Evolutionary conservation across 1,140 invertebrate genomes (phyloP).

Genomic region (Sarcophaga bullata): DNA sequence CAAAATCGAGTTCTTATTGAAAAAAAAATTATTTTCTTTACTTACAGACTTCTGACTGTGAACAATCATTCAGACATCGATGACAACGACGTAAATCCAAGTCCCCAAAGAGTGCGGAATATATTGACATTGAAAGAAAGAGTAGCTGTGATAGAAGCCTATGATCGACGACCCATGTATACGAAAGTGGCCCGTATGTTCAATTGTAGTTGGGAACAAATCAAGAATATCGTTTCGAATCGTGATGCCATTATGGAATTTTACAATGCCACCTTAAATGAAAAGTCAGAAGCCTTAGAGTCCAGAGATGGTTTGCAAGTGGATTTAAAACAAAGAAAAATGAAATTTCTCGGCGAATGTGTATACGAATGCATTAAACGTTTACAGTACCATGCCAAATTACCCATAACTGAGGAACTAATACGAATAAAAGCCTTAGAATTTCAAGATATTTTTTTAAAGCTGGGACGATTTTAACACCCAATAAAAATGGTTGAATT

Average conservation of each 20-base stretch:
- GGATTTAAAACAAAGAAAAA: conserved; percentile 55
- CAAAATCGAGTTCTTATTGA: no score
- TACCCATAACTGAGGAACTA: conserved; percentile 57
- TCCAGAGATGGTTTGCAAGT: conserved; percentile 46
- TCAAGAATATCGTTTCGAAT: conserved; percentile 60
- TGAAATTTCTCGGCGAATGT: conserved; percentile 57
- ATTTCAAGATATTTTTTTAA: conserved; percentile 56
- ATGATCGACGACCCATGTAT: conserved; percentile 60
- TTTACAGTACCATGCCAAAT: conserved; percentile 54
- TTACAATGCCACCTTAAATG: conserved; percentile 51
- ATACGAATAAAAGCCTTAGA: conserved; percentile 57
- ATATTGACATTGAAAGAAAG: conserved; percentile 60
- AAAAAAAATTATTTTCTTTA: no score
- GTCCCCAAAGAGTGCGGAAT: conserved; percentile 53
- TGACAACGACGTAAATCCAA: conserved; percentile 41
- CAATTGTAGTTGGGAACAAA: conserved; percentile 63
- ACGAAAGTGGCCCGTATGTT: conserved; percentile 60
- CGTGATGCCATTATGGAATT: conserved; percentile 57
- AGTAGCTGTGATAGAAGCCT: conserved; percentile 56
- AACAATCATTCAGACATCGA: conserved; percentile 38
- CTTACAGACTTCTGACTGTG: neutral
- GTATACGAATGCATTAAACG: conserved; percentile 60
- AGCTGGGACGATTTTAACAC: conserved; percentile 55
- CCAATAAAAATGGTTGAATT: conserved; percentile 61
- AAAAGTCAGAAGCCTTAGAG: conserved; percentile 26